Evolutionary conservation across 2,888 invertebrate genomes (phyloP).

Genomic region (Diaphora mendica): DNA sequence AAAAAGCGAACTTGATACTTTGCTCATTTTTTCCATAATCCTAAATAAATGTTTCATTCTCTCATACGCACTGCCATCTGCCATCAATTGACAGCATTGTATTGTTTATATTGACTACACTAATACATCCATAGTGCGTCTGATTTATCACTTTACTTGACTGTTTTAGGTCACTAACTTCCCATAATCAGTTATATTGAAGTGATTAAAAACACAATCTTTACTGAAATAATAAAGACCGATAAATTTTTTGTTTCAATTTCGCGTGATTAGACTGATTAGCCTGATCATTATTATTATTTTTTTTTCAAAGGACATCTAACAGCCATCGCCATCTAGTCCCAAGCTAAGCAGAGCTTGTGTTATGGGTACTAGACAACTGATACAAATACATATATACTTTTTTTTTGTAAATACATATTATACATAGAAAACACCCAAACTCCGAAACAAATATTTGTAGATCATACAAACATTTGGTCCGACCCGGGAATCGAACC

Average conservation of each 20-base stretch:
- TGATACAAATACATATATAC: too few relatives aligned
- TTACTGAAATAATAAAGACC: background rate
- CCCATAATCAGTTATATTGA: background rate
- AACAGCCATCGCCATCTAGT: too few relatives aligned
- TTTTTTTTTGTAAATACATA: too few relatives aligned
- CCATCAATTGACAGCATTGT: constrained; percentile 61
- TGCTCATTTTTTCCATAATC: background rate
- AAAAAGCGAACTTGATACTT: background rate
- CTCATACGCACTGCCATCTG: constrained; percentile 15
- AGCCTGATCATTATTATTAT: too few relatives aligned
- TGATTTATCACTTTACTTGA: background rate
- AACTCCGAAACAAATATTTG: too few relatives aligned
- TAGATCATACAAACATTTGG: too few relatives aligned
- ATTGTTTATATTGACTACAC: constrained; percentile 68
- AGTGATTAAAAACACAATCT: constrained; percentile 7
- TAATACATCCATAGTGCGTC: background rate
- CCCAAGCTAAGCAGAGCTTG: too few relatives aligned
- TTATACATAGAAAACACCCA: too few relatives aligned
- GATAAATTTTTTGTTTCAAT: constrained; percentile 35
- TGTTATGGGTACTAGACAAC: too few relatives aligned
- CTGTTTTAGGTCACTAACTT: background rate
- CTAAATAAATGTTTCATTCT: constrained; percentile 15
- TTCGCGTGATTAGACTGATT: background rate
- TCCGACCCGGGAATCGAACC: too few relatives aligned
- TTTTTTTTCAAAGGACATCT: too few relatives aligned